Conservation (phyloP, 2,797 vertebrate genomes). For the Periophthalmus magnuspinnatus region DNA sequence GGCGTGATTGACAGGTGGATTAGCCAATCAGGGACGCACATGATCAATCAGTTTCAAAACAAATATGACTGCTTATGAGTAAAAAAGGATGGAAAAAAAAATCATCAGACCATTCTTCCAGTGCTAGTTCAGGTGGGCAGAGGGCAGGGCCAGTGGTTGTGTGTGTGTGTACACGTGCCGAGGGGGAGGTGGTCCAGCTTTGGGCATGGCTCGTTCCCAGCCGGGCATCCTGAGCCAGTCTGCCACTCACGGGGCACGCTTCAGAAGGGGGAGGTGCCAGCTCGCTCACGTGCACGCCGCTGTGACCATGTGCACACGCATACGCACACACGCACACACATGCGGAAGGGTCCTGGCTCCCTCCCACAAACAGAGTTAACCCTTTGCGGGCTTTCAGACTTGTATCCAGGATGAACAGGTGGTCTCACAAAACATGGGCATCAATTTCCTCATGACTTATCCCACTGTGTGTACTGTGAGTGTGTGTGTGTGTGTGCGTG, state of each 20-base stretch:
- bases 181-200: constrained; percentile 64
- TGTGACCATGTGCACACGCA: constrained; percentile 19
- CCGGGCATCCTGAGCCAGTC: constrained; percentile 75
- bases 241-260: constrained; percentile 75
- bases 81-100: background rate
- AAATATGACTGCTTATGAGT: too few species aligned
- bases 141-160: constrained; percentile 44
- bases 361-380: constrained; percentile 72
- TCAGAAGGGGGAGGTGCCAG: constrained; percentile 68
- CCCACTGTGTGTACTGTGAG: constrained; percentile 45
- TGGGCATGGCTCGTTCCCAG: constrained; percentile 69
- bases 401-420: constrained; percentile 79
- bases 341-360: constrained; percentile 53
- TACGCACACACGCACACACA: constrained; percentile 12
- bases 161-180: constrained; percentile 27
- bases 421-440: constrained; percentile 79
- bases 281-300: constrained; percentile 19
- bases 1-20: too few species aligned
- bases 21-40: too few species aligned
- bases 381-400: constrained; percentile 74
- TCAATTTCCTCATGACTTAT: constrained; percentile 78
- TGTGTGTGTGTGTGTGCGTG: constrained; percentile 23
- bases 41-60: too few species aligned
- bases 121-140: constrained; percentile 28
- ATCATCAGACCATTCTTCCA: background rate